Base-by-base conservation (phyloP, 2,888 invertebrate genomes). In the Halocaridina rubra region DNA sequence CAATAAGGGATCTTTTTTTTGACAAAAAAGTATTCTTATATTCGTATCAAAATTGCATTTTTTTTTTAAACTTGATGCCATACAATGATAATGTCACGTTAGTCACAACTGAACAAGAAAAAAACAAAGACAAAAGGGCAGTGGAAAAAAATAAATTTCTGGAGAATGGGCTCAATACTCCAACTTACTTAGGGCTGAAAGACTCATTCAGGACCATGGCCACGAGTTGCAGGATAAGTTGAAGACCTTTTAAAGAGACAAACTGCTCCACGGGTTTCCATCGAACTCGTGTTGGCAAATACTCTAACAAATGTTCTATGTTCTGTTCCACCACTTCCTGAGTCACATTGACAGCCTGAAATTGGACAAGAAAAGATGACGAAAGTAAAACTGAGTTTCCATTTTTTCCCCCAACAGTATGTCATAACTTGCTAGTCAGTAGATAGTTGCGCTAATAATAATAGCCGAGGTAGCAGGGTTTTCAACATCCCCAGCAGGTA, bases 201-300 rank as follows among this genome's bases (percentile, higher is more conserved):
- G 81, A 72, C 32, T 88, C 82, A 59, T 77, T 86, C 13, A 88
- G 81, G 19, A 88, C 86, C 71, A 84, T 79, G 8, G 88, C 84
- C 27, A 98, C 95, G 3, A 98, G 95, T 90, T 96, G 95, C 87
- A 98, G 92, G 30, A 98, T 92, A 77, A 97, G 92, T 0, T 89
- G 89, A 2, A 92, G 93, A 0, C 97, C 97, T 3, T 97, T 97
- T 39, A 98, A 92, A 89, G 95, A 94, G 86, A 96, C 91, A 32
- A 98, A 93, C 89, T 97, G 95, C 90, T 97, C 96, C 0, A 98
- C 96, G 0, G 98, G 97, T 75, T 94, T 92, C 98, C 98, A 99
- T 88, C 94, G 93, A 7, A 94, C 93, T 80, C 95, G 93, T 88
- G 95, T 93, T 0, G 95, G 94, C 92, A 96, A 93, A 81, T 94